Conservation (phyloP, 2,113 vertebrate species). For the Stictonetta naevosa region DNA sequence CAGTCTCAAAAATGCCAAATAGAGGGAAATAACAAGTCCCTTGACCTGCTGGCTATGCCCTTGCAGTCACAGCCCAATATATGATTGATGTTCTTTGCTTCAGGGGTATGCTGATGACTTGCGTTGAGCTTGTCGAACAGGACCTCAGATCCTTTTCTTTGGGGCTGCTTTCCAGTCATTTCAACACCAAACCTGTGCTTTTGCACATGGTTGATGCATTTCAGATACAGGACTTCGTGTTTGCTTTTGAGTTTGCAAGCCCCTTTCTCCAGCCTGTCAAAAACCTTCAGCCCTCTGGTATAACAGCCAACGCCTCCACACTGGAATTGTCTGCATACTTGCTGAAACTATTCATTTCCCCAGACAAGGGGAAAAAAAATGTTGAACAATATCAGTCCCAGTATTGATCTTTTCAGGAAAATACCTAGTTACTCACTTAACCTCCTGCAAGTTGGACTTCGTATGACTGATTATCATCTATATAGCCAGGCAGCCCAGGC, state of each 20-base stretch:
- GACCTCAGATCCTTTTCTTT: neutral
- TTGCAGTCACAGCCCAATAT: neutral
- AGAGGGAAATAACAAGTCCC: neutral
- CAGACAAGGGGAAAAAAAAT: no score
- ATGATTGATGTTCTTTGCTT: neutral
- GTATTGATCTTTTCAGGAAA: neutral
- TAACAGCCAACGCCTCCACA: neutral
- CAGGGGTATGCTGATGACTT: rapidly evolving
- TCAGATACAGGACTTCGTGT: neutral
- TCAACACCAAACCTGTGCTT: neutral
- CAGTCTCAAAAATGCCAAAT: neutral
- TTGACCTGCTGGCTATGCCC: neutral
- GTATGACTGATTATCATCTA: neutral
- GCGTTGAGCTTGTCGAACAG: neutral
- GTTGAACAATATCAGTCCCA: neutral
- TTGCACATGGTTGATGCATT: neutral
- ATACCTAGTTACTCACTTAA: neutral
- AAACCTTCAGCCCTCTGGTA: neutral
- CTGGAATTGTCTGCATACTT: neutral
- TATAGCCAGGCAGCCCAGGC: neutral
- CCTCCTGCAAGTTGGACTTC: neutral
- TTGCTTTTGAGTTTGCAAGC: neutral
- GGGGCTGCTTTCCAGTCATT: neutral
- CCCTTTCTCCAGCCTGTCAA: neutral
- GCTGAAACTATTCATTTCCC: neutral